phyloP scores from a whole-genome alignment of 2,888 invertebrate species.

The Aleiodes alternator region DNA sequence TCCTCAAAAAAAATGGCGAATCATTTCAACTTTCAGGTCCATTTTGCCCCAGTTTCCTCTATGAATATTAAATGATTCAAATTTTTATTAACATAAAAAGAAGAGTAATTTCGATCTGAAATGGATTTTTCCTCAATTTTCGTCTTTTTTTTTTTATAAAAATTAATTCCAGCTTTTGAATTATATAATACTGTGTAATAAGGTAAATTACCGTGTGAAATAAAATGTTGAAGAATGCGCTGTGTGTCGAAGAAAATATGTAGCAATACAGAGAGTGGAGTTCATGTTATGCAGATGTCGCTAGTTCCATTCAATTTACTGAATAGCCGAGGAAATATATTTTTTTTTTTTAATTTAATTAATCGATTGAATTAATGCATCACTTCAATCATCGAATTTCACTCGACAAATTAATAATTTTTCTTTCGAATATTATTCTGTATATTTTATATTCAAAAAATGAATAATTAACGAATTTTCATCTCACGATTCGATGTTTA shows the following conservation, averaged over 20 bases:
- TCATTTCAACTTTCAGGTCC: too few relatives aligned
- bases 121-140: background rate
- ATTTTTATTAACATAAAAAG: background rate
- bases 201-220: conserved; percentile 21
- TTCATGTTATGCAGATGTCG: too few relatives aligned
- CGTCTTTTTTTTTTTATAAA: background rate
- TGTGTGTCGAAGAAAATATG: background rate
- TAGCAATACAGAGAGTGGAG: too few relatives aligned
- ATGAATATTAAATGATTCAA: too few relatives aligned
- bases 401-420: background rate
- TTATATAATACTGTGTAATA: background rate
- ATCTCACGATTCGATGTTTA: background rate
- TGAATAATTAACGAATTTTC: background rate
- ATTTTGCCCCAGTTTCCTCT: too few relatives aligned
- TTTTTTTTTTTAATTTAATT: too few relatives aligned
- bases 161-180: background rate
- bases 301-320: too few relatives aligned
- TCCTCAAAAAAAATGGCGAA: too few relatives aligned
- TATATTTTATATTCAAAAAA: background rate
- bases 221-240: background rate
- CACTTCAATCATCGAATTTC: background rate
- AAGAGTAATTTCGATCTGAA: background rate
- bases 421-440: background rate
- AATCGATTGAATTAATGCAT: too few relatives aligned
- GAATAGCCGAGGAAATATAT: too few relatives aligned